These are phyloP conservation scores for Microcaecilia unicolor DNA, from an alignment of 2,797 vertebrate genomes.

Conservation along the genomic window DNA sequence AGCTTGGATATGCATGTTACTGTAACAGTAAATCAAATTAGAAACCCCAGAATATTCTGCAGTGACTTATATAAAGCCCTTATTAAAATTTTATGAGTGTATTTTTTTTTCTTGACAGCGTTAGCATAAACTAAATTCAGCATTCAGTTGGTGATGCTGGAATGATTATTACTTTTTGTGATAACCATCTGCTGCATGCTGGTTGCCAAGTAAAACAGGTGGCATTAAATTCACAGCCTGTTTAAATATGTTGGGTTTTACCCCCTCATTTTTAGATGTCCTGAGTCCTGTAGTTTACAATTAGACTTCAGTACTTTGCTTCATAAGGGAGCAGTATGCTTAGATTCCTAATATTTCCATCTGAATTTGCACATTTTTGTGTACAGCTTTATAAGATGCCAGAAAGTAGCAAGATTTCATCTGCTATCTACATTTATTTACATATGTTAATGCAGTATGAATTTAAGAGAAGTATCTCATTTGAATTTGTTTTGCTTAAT, in stretches of 20 bases:
- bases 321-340: conserved; percentile 1
- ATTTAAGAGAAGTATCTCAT: no score
- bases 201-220: conserved; percentile 62
- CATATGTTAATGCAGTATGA: no score
- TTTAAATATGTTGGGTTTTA: conserved; percentile 66
- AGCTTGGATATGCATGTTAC: no score
- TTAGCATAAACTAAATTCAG: conserved; percentile 13
- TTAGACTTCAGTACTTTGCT: conserved; percentile 17
- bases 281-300: conserved; percentile 16
- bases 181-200: conserved; percentile 52
- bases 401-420: no score
- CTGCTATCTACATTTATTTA: no score
- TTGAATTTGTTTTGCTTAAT: no score
- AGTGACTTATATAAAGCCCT: not conserved
- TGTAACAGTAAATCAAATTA: not conserved
- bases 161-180: conserved; percentile 56
- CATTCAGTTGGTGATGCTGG: conserved; percentile 47
- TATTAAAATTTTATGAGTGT: not conserved
- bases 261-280: conserved; percentile 44
- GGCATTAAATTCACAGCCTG: conserved; percentile 68
- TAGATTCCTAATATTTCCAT: not conserved
- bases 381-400: no score
- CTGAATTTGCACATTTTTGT: not conserved
- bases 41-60: not conserved
- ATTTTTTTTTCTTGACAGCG: not conserved